phyloP scores from a whole-genome alignment of 2,888 invertebrate genomes.

The Germaria angustata region DNA sequence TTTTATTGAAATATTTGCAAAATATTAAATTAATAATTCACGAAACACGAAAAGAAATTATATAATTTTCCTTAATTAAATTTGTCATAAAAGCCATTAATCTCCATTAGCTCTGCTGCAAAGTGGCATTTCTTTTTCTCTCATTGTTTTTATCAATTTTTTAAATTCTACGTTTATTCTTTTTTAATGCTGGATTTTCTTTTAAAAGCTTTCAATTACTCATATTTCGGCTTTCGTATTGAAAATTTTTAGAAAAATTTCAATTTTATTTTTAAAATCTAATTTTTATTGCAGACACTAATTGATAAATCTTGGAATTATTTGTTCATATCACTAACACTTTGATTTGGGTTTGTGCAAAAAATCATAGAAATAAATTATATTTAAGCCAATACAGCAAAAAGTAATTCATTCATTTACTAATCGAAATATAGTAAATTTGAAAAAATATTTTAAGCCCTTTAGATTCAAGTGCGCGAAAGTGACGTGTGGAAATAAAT shows the following conservation, averaged over 20 bases:
- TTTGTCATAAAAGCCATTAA: conserved; percentile 62
- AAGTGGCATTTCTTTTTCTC: conserved; percentile 47
- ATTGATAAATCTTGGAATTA: background rate
- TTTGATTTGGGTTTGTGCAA: conserved; percentile 13
- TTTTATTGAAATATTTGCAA: conserved; percentile 18
- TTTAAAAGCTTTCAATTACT: background rate
- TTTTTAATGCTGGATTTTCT: conserved; percentile 8
- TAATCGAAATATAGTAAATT: background rate
- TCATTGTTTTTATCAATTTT: conserved; percentile 7
- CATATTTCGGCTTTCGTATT: background rate
- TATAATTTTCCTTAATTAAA: conserved; percentile 45
- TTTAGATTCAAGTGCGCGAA: background rate
- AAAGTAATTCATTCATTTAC: background rate
- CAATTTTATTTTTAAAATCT: background rate
- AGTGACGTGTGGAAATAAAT: background rate
- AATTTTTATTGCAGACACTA: conserved; percentile 16
- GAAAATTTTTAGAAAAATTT: background rate
- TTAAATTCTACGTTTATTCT: background rate
- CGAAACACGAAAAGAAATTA: background rate
- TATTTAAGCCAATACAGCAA: too few species aligned
- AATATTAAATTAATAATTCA: conserved; percentile 14
- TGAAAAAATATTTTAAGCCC: background rate
- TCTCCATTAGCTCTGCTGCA: conserved; percentile 65
- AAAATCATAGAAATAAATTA: conserved; percentile 53
- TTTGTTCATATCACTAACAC: conserved; percentile 11